Conservation (phyloP, 1,140 invertebrate genomes). For the Drosophila seguyi region DNA sequence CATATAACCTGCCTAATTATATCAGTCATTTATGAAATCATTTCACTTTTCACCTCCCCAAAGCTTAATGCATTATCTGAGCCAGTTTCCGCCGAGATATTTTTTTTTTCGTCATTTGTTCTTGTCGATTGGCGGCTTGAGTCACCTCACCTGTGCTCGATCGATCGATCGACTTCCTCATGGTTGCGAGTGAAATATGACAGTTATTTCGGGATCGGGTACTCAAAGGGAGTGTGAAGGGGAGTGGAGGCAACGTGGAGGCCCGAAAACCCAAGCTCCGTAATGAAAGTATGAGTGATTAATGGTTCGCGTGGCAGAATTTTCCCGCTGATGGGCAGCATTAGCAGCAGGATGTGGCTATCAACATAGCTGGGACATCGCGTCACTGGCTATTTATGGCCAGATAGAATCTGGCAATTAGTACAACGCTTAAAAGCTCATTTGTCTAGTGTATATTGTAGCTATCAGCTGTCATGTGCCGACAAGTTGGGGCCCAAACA, state of each 20-base stretch:
- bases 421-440: conserved; percentile 64
- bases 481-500: conserved; percentile 67
- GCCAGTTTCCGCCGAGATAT: conserved; percentile 43
- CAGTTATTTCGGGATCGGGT: conserved; percentile 30
- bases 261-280: conserved; percentile 11
- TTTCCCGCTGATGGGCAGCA: conserved; percentile 15
- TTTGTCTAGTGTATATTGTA: conserved; percentile 50
- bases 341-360: conserved; percentile 35
- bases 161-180: conserved; percentile 46
- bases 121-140: conserved; percentile 40
- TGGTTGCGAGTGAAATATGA: conserved; percentile 43
- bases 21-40: conserved; percentile 59
- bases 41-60: conserved; percentile 56
- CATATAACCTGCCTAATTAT: conserved; percentile 78
- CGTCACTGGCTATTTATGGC: conserved; percentile 67
- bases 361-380: conserved; percentile 46
- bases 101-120: conserved; percentile 27
- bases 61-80: conserved; percentile 23
- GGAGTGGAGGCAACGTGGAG: conserved; percentile 24
- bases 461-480: conserved; percentile 56
- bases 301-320: conserved; percentile 35
- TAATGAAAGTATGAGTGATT: conserved; percentile 49
- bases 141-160: conserved; percentile 40
- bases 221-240: background rate
- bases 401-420: conserved; percentile 54